These are phyloP conservation scores for Brachypterus glaber DNA, from an alignment of 2,888 invertebrate genomes.

Conservation along the genomic window DNA sequence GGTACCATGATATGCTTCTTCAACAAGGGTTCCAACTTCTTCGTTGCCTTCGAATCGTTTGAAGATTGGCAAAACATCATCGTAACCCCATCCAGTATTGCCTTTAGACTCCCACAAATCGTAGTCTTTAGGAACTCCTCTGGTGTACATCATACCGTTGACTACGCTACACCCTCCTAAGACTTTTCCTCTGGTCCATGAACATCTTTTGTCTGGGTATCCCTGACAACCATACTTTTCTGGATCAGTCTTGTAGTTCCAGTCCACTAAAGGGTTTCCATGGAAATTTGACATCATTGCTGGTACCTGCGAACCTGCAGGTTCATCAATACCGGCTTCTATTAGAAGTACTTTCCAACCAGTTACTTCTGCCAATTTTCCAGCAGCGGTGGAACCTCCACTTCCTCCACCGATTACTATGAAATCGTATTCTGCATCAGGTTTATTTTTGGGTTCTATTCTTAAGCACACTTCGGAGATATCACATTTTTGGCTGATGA, in stretches of 20 bases:
- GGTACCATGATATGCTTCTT: slow-evolving; percentile 8
- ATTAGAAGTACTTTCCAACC: slow-evolving; percentile 55
- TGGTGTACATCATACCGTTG: too few relatives aligned
- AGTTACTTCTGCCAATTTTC: slow-evolving; percentile 51
- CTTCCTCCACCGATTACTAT: slow-evolving; percentile 53
- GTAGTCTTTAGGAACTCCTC: too few relatives aligned
- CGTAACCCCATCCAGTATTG: too few relatives aligned
- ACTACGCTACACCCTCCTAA: slow-evolving; percentile 59
- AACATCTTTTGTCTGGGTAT: slow-evolving; percentile 47
- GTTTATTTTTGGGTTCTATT: slow-evolving; percentile 38
- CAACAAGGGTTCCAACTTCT: slow-evolving; percentile 6
- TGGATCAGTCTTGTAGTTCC: slow-evolving; percentile 54
- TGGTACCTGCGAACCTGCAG: slow-evolving; percentile 49
- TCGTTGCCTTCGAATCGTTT: too few relatives aligned
- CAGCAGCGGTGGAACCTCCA: slow-evolving; percentile 53
- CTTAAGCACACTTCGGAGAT: slow-evolving; percentile 50
- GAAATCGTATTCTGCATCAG: slow-evolving; percentile 31
- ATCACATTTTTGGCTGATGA: slow-evolving; percentile 44
- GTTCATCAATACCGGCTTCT: slow-evolving; percentile 62
- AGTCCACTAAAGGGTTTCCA: slow-evolving; percentile 48
- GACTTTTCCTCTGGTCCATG: slow-evolving; percentile 59
- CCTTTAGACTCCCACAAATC: too few relatives aligned
- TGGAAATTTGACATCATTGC: slow-evolving; percentile 54
- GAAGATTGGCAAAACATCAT: too few relatives aligned
- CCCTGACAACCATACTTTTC: slow-evolving; percentile 51